Percentiles rank a stretch among this genome's conserved stretches.
Conservation (phyloP, 2,797 vertebrate species). For the Tenualosa thibaudeaui region DNA sequence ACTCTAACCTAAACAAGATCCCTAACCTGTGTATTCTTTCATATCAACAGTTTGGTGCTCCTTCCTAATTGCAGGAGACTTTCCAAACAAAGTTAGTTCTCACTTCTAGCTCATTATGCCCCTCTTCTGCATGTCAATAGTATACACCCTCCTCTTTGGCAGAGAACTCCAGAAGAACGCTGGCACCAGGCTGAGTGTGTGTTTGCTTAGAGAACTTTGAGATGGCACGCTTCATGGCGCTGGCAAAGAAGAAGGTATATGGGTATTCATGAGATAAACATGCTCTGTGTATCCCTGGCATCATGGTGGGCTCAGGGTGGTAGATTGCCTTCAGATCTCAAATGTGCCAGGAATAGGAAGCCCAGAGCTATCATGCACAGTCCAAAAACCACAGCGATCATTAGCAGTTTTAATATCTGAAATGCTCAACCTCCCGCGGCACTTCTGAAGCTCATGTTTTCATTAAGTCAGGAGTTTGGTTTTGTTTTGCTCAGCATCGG, state of each 20-base stretch:
- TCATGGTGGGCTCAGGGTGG: neutral
- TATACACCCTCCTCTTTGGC: neutral
- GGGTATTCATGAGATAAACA: neutral
- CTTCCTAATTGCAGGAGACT: too few relatives aligned
- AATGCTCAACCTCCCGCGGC: neutral
- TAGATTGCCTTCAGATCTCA: neutral
- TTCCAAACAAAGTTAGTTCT: too few relatives aligned
- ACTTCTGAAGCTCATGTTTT: neutral
- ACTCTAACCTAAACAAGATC: neutral
- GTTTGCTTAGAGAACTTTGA: neutral
- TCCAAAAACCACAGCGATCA: neutral
- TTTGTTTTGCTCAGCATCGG: neutral
- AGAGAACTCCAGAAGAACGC: neutral
- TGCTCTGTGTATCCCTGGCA: neutral
- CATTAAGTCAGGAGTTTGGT: neutral
- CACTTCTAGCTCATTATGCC: too few relatives aligned
- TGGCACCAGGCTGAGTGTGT: neutral
- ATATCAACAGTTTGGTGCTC: too few relatives aligned
- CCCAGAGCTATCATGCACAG: neutral
- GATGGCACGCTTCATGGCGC: neutral
- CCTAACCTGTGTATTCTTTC: too few relatives aligned
- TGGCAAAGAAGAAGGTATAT: neutral
- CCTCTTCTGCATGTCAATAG: too few relatives aligned
- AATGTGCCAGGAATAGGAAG: neutral
- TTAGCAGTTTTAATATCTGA: neutral